Conservation (phyloP, 64 coral and sea anemone species). For the Montipora sp. region DNA sequence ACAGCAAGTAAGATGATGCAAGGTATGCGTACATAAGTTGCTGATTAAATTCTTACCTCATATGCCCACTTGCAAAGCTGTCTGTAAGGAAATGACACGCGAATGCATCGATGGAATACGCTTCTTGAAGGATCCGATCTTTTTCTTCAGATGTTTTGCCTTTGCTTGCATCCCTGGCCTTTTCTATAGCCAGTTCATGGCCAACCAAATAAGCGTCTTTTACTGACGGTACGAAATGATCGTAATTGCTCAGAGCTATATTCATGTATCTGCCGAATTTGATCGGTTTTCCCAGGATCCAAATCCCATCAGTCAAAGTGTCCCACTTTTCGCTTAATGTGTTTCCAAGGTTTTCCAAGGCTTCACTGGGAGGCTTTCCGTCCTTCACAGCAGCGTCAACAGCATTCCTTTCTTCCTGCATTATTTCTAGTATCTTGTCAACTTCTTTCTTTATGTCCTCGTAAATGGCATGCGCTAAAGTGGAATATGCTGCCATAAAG, state of each 20-base stretch:
- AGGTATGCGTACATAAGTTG: too few species aligned
- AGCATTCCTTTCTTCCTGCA: slow-evolving; percentile 41
- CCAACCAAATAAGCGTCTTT: slow-evolving; percentile 33
- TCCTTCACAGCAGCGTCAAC: background rate
- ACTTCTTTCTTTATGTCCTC: slow-evolving; percentile 55
- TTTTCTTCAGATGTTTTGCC: background rate
- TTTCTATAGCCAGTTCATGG: slow-evolving; percentile 49
- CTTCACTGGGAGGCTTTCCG: too few species aligned
- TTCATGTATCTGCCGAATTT: slow-evolving; percentile 31
- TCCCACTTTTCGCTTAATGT: slow-evolving; percentile 48
- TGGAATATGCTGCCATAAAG: slow-evolving; percentile 53
- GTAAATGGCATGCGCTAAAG: slow-evolving; percentile 3
- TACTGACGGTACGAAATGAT: slow-evolving; percentile 57
- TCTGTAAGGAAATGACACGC: slow-evolving; percentile 75
- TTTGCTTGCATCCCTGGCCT: slow-evolving; percentile 45
- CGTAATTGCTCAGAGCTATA: slow-evolving; percentile 51
- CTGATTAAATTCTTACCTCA: background rate
- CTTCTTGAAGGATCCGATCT: slow-evolving; percentile 26
- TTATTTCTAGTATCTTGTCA: slow-evolving; percentile 57
- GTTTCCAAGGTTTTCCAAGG: background rate
- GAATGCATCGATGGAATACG: slow-evolving; percentile 65
- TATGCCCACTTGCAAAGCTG: slow-evolving; percentile 64
- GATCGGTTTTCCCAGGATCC: slow-evolving; percentile 35
- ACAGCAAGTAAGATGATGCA: too few species aligned
- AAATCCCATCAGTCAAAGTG: slow-evolving; percentile 39